Percentiles rank a stretch among this genome's conserved stretches.
Conservation (phyloP, 2,888 invertebrate genomes). For the Hydrotaea cyrtoneurina region DNA sequence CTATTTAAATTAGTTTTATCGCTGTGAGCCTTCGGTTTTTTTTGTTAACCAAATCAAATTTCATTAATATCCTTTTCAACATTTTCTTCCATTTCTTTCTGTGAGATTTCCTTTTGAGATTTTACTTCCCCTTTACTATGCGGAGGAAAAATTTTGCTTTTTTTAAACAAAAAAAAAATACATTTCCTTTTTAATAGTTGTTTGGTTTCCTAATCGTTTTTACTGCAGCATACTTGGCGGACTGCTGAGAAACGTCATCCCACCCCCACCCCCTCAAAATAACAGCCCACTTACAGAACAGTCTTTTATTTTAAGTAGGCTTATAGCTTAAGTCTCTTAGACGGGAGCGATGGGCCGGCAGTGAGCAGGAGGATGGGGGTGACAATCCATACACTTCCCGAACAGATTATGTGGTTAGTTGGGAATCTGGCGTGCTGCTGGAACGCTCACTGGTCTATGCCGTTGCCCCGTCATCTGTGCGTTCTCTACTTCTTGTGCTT, state of each 20-base stretch:
- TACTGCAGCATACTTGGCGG: neutral
- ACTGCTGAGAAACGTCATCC: slow-evolving; percentile 4
- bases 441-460: neutral
- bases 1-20: neutral
- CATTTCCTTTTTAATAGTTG: slow-evolving; percentile 61
- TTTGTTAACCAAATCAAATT: slow-evolving; percentile 38
- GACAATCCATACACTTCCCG: slow-evolving; percentile 24
- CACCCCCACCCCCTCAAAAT: neutral
- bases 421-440: slow-evolving; percentile 2
- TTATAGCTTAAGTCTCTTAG: slow-evolving; percentile 62
- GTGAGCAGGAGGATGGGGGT: neutral
- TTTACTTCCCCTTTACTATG: slow-evolving; percentile 27
- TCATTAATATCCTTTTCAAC: slow-evolving; percentile 27
- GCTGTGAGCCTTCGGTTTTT: slow-evolving; percentile 5
- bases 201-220: slow-evolving; percentile 63
- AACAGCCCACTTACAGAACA: neutral
- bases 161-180: slow-evolving; percentile 35
- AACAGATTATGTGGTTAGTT: slow-evolving; percentile 57
- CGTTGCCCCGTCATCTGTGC: neutral
- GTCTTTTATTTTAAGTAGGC: slow-evolving; percentile 68
- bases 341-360: neutral
- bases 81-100: slow-evolving; percentile 4
- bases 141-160: slow-evolving; percentile 46
- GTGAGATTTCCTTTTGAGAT: slow-evolving; percentile 50
- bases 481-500: neutral